phyloP scores from a whole-genome alignment of 2,888 invertebrate genomes.

The Brachyopa scutellaris region DNA sequence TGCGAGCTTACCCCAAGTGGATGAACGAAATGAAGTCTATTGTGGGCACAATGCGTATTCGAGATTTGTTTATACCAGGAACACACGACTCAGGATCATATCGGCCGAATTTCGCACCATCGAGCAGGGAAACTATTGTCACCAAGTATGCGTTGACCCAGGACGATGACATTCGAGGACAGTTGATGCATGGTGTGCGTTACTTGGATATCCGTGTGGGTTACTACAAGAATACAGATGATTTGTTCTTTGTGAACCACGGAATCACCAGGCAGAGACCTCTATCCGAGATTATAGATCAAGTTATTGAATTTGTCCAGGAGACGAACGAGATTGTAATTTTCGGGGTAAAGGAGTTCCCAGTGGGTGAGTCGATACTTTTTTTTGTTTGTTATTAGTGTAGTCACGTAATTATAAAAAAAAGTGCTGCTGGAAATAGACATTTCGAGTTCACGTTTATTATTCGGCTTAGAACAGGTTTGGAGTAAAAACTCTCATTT shows the following conservation, averaged over 20 bases:
- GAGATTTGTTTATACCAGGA: conserved; percentile 86
- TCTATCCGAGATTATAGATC: conserved; percentile 82
- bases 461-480: too few species aligned
- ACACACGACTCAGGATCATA: conserved; percentile 88
- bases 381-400: too few species aligned
- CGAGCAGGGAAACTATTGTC: conserved; percentile 80
- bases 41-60: conserved; percentile 82
- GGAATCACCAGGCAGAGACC: conserved; percentile 83
- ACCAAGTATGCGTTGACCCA: conserved; percentile 83
- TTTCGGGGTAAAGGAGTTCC: conserved; percentile 85
- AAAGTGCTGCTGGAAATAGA: too few species aligned
- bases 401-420: too few species aligned
- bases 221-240: conserved; percentile 80
- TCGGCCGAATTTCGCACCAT: conserved; percentile 79
- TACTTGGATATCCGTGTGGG: conserved; percentile 85
- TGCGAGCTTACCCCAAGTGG: conserved; percentile 84
- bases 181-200: conserved; percentile 84
- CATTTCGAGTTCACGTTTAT: too few species aligned
- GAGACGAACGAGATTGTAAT: conserved; percentile 85
- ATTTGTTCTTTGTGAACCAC: conserved; percentile 84
- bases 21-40: conserved; percentile 83
- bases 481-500: too few species aligned
- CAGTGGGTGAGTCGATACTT: conserved; percentile 82
- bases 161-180: conserved; percentile 84
- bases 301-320: conserved; percentile 83